phyloP scores from a whole-genome alignment of 2,113 vertebrate genomes.

The Heterochromis multidens region DNA sequence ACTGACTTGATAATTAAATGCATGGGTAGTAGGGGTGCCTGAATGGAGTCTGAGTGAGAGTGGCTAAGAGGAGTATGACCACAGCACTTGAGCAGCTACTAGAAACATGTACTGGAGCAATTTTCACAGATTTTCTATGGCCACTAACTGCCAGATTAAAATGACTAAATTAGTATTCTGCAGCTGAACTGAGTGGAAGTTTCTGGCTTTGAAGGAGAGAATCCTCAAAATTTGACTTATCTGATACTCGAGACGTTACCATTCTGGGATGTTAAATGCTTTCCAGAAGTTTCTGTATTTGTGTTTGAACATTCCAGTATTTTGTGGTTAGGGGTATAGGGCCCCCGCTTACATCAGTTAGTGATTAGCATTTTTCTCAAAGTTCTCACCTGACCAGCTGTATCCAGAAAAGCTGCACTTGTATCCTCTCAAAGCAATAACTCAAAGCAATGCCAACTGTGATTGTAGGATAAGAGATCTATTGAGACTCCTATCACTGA shows the following conservation, averaged over 20 bases:
- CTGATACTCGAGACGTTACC: background rate
- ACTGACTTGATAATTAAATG: constrained; percentile 12
- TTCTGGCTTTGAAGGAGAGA: background rate
- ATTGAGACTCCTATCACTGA: background rate
- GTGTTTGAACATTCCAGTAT: background rate
- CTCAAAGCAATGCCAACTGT: background rate
- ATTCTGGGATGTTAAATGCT: constrained; percentile 8
- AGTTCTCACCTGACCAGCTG: background rate
- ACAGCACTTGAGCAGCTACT: background rate
- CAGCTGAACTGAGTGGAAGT: background rate
- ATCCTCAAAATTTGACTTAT: background rate
- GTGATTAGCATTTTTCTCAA: background rate
- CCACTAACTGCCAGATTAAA: background rate
- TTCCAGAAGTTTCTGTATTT: constrained; percentile 8
- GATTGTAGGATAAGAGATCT: background rate
- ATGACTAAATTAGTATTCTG: constrained; percentile 17
- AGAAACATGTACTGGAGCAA: background rate
- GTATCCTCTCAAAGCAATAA: background rate
- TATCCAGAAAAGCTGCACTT: background rate
- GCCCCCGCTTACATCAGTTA: background rate
- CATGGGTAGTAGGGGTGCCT: constrained; percentile 8
- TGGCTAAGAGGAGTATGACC: background rate
- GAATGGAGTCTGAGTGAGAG: background rate
- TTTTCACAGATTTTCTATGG: constrained; percentile 3
- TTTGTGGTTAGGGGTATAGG: background rate